Percentiles rank a stretch among this genome's conserved stretches.
Evolutionary conservation across 2,113 vertebrate species (phyloP).

Genomic region (Oplegnathus fasciatus): DNA sequence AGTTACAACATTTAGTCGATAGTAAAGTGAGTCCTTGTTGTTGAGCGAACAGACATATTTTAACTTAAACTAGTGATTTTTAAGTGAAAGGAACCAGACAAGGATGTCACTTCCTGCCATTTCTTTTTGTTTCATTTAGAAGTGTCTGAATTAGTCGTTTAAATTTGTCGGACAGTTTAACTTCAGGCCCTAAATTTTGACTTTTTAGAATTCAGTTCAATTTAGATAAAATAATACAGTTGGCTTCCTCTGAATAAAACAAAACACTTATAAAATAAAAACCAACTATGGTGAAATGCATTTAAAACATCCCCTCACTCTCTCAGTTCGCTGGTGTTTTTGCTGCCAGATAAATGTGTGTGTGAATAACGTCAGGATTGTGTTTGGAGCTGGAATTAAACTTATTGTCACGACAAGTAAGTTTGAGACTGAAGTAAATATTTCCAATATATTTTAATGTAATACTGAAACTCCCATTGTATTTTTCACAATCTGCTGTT

Average conservation of each 20-base stretch:
- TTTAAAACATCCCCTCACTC: neutral
- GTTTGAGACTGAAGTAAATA: neutral
- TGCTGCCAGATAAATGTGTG: neutral
- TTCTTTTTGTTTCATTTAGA: no score
- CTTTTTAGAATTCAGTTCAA: neutral
- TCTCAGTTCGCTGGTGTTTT: neutral
- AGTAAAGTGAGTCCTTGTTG: no score
- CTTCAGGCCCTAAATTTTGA: no score
- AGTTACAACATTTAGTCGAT: no score
- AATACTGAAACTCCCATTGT: no score
- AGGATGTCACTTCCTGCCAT: no score
- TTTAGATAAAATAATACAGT: neutral
- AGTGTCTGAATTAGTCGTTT: no score
- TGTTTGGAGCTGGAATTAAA: slow-evolving; percentile 6
- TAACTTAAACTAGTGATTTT: no score
- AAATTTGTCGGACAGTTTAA: no score
- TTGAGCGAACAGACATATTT: no score
- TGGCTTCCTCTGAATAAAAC: neutral
- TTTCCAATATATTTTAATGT: neutral
- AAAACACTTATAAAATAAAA: neutral
- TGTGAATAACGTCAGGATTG: slow-evolving; percentile 13
- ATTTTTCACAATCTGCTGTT: no score
- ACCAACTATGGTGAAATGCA: neutral
- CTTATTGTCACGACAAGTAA: neutral
- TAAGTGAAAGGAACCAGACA: no score